These are phyloP conservation scores for Microctenopoma lineatum DNA, from an alignment of 2,797 vertebrate genomes.

Conservation along the genomic window DNA sequence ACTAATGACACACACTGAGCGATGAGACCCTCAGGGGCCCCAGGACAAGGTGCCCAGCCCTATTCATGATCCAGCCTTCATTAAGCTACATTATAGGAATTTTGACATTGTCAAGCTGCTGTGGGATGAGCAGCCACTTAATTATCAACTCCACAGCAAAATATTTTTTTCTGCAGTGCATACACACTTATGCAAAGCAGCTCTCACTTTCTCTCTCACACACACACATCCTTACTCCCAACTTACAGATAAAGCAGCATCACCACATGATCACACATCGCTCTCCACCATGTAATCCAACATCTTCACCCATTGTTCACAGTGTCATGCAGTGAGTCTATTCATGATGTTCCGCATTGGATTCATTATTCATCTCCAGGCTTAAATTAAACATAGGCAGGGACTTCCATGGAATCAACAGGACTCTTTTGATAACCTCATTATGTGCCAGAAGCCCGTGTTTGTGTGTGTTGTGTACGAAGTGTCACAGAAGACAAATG, in stretches of 20 bases:
- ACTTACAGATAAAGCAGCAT: not conserved
- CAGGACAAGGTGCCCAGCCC: not conserved
- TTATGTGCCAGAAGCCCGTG: slow-evolving; percentile 16
- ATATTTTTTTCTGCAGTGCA: slow-evolving; percentile 4
- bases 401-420: slow-evolving; percentile 27
- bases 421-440: slow-evolving; percentile 24
- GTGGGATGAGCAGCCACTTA: slow-evolving; percentile 14
- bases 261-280: slow-evolving; percentile 7
- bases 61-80: not conserved
- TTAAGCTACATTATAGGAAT: not conserved
- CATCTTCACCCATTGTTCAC: slow-evolving; percentile 22
- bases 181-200: not conserved
- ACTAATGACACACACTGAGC: not conserved
- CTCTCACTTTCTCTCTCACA: not conserved
- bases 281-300: slow-evolving; percentile 15
- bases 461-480: not conserved
- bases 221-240: no score
- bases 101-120: not conserved
- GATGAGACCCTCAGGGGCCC: not conserved
- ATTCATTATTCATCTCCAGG: slow-evolving; percentile 44
- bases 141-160: slow-evolving; percentile 26
- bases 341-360: slow-evolving; percentile 22
- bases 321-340: slow-evolving; percentile 8
- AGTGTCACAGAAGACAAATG: no score
- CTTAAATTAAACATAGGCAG: slow-evolving; percentile 43